Evolutionary conservation across 1,140 invertebrate species (phyloP).

Genomic region (Calosoma granatense): DNA sequence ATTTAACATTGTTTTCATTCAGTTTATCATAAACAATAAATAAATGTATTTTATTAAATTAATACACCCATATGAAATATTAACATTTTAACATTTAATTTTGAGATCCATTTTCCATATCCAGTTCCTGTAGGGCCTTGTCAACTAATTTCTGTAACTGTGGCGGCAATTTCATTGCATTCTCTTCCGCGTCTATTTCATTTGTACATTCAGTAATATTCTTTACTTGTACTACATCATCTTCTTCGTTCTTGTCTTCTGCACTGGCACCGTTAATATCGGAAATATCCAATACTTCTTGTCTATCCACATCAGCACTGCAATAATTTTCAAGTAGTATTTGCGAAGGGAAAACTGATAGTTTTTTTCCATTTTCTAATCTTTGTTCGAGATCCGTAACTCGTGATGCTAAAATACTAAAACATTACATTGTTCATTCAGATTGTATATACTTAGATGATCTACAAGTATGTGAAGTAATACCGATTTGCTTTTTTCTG

Average conservation of each 20-base stretch:
- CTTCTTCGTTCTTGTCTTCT: neutral
- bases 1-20: too few species aligned
- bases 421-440: constrained; percentile 17
- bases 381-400: constrained; percentile 45
- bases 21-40: too few species aligned
- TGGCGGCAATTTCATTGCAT: constrained; percentile 1
- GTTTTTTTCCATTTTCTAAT: constrained; percentile 29
- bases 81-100: too few species aligned
- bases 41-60: too few species aligned
- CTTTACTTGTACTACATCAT: neutral
- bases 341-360: constrained; percentile 36
- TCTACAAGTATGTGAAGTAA: constrained; percentile 17
- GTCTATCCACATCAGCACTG: constrained; percentile 37
- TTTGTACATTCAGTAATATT: neutral
- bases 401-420: constrained; percentile 45
- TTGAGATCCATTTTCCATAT: neutral
- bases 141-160: constrained; percentile 10
- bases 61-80: too few species aligned
- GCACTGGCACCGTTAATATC: neutral
- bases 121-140: neutral
- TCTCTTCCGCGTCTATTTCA: neutral
- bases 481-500: constrained; percentile 76
- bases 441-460: constrained; percentile 14
- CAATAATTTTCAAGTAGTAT: constrained; percentile 45
- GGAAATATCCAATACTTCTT: neutral